Evolutionary conservation across 2,888 invertebrate species (phyloP), one percentile per base, ranked within the genome.

Genomic region (Trichacis sp.): DNA sequence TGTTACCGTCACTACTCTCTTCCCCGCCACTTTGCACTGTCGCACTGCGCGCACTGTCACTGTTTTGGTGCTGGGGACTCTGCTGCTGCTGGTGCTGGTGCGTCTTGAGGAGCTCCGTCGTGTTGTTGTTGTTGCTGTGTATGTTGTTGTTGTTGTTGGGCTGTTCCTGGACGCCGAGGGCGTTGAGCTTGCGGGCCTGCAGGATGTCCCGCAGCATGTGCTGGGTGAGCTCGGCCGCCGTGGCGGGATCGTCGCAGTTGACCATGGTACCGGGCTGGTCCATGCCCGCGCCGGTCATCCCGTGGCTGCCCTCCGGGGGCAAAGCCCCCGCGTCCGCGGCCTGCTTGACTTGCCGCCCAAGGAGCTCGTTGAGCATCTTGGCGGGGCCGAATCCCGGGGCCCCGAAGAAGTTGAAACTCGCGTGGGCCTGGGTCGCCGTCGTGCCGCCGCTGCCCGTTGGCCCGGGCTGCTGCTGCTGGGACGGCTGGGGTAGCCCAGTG

Each of bases 151-250:
- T 84, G 68, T 83, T 83, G 63, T 81, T 83, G 75, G 90, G 88
- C 72, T 91, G 84, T 79, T 91, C 91, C 79, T 91, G 90, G 75
- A 90, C 91, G 48, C 93, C 87, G 76, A 93, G 88, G 78, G 94
- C 88, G 70, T 93, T 90, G 86, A 94, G 93, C 84, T 95, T 95
- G 78, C 93, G 92, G 74, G 92, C 94, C 84, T 96, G 96, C 64
- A 96, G 88, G 78, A 96, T 96, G 84, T 94, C 95, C 64, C 96
- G 89, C 75, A 96, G 88, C 89, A 96, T 94, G 85, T 94, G 93
- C 85, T 94, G 93, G 66, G 93, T 92, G 75, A 87, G 86, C 65
- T 88, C 87, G 42, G 82, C 82, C 45, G 86, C 86, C 68, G 87
- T 85, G 59, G 88, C 86, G 65, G 88, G 87, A 75, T 87, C 87